These are phyloP conservation scores for Heteropelma amictum DNA, from an alignment of 2,888 invertebrate species.

Conservation along the genomic window DNA sequence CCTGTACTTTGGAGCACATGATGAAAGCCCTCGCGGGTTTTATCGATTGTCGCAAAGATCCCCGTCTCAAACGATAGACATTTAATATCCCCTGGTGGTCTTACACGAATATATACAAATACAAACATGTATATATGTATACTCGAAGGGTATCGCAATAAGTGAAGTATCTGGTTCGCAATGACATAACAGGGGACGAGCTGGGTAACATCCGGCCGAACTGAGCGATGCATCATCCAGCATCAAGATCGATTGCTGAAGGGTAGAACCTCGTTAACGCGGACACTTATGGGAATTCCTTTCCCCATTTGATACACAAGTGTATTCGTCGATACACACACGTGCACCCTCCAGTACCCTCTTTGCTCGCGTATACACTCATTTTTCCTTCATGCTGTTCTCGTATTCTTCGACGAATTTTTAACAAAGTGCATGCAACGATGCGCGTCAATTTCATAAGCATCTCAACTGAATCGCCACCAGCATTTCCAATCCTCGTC, in stretches of 20 bases:
- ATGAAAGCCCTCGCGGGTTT: slow-evolving; percentile 30
- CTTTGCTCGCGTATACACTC: too few species aligned
- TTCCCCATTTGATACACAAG: too few species aligned
- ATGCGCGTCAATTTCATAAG: too few species aligned
- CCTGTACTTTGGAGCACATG: neutral
- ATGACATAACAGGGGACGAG: slow-evolving; percentile 16
- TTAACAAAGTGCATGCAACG: too few species aligned
- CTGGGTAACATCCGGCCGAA: neutral
- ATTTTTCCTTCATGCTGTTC: too few species aligned
- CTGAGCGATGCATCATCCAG: slow-evolving; percentile 40
- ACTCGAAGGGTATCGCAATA: slow-evolving; percentile 8
- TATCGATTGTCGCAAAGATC: slow-evolving; percentile 33
- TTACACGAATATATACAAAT: neutral
- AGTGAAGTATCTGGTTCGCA: slow-evolving; percentile 37
- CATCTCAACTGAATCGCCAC: too few species aligned
- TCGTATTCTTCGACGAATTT: too few species aligned
- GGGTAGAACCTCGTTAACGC: slow-evolving; percentile 43
- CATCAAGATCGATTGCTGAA: slow-evolving; percentile 48
- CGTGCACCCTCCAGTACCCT: too few species aligned
- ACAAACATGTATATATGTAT: neutral
- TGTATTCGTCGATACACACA: too few species aligned
- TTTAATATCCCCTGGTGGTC: slow-evolving; percentile 19
- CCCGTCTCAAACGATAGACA: neutral
- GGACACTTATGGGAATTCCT: slow-evolving; percentile 49
- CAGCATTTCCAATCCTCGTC: too few species aligned